Conservation (phyloP, 2,888 invertebrate genomes). For the Plutella xylostella region DNA sequence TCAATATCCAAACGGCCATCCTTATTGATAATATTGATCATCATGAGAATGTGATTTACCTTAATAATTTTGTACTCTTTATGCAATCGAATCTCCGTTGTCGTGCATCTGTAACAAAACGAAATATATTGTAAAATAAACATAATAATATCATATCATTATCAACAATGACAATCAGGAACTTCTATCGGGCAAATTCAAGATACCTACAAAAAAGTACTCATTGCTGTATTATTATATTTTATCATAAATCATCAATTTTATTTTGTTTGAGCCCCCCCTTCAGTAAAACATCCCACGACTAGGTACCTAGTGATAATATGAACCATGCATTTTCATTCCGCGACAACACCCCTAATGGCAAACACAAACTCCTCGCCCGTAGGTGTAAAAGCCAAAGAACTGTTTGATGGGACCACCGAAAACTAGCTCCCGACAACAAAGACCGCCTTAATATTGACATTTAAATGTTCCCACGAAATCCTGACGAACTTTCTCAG, state of each 20-base stretch:
- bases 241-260: too few relatives aligned
- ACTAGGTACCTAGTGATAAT: constrained; percentile 47
- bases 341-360: constrained; percentile 59
- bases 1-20: constrained; percentile 14
- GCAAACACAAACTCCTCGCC: constrained; percentile 51
- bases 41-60: constrained; percentile 29
- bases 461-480: constrained; percentile 56
- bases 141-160: too few relatives aligned
- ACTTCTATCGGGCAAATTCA: too few relatives aligned
- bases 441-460: constrained; percentile 33
- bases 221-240: too few relatives aligned
- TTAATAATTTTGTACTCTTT: constrained; percentile 50
- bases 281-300: constrained; percentile 61
- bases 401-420: constrained; percentile 41
- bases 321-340: constrained; percentile 65
- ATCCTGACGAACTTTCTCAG: constrained; percentile 58
- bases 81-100: constrained; percentile 35
- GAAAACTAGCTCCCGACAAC: constrained; percentile 43
- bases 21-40: background rate
- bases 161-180: too few relatives aligned
- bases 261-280: too few relatives aligned
- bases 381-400: constrained; percentile 60
- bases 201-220: too few relatives aligned
- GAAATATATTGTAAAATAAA: too few relatives aligned
- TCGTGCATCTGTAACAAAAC: constrained; percentile 51